These are phyloP conservation scores for Lates japonicus DNA, from an alignment of 2,797 vertebrate genomes.

Conservation along the genomic window DNA sequence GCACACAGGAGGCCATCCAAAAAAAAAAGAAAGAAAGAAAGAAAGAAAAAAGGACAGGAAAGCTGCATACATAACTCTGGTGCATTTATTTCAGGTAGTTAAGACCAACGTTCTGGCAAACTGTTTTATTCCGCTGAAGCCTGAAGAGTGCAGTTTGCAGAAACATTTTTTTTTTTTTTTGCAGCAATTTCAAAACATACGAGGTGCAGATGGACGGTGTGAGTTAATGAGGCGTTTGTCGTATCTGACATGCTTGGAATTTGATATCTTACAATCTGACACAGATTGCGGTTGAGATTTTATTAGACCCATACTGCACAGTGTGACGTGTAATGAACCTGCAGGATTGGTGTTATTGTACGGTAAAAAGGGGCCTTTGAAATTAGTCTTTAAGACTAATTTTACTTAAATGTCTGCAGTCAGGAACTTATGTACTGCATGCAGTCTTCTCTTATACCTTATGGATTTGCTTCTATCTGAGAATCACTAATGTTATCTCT, in stretches of 20 bases:
- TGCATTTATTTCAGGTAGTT: not conserved
- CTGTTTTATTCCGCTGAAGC: not conserved
- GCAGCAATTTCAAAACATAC: not conserved
- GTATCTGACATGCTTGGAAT: slow-evolving; percentile 1
- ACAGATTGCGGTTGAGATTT: slow-evolving; percentile 1
- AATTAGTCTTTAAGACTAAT: not conserved
- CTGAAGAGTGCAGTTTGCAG: not conserved
- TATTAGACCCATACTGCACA: not conserved
- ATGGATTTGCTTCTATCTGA: not conserved
- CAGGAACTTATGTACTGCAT: too few relatives aligned
- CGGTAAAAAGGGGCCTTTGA: not conserved
- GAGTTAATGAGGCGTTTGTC: slow-evolving; percentile 16
- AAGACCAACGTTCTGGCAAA: not conserved
- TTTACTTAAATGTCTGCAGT: not conserved
- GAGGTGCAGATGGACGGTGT: not conserved
- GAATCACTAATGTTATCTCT: not conserved
- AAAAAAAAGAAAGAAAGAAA: too few relatives aligned
- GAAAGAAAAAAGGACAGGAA: not conserved
- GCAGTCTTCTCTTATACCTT: not conserved
- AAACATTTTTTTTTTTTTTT: not conserved
- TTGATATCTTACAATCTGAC: not conserved
- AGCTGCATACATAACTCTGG: not conserved
- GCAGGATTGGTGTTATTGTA: not conserved
- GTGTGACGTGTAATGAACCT: not conserved
- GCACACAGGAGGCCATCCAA: not conserved